Percentiles rank a stretch among this genome's conserved stretches.
Conservation (phyloP, 2,797 vertebrate genomes). For the Naso thynnoides region DNA sequence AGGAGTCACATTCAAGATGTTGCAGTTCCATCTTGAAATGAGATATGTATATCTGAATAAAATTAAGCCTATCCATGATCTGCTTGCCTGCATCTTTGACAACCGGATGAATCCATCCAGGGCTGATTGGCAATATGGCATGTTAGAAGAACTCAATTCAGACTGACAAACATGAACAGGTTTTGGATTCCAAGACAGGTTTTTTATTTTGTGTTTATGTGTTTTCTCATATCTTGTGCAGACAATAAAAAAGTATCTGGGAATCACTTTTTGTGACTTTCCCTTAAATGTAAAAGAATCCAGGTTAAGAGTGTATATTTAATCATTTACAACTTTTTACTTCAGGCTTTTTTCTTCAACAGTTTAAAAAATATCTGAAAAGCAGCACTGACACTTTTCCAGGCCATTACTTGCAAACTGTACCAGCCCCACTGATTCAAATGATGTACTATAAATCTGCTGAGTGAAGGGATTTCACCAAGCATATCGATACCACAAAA, state of each 20-base stretch:
- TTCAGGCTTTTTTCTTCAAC: slow-evolving; percentile 43
- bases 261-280: slow-evolving; percentile 16
- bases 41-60: slow-evolving; percentile 52
- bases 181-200: background rate
- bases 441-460: slow-evolving; percentile 57
- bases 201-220: slow-evolving; percentile 5
- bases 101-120: slow-evolving; percentile 22
- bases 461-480: slow-evolving; percentile 37
- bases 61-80: slow-evolving; percentile 31
- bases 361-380: slow-evolving; percentile 52
- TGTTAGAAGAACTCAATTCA: background rate
- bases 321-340: slow-evolving; percentile 64
- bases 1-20: slow-evolving; percentile 65
- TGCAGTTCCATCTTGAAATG: slow-evolving; percentile 55
- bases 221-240: no score
- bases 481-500: slow-evolving; percentile 47
- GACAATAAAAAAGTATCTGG: background rate
- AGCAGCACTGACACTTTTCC: slow-evolving; percentile 45
- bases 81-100: slow-evolving; percentile 1
- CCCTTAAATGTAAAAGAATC: slow-evolving; percentile 42
- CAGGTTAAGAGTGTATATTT: slow-evolving; percentile 33
- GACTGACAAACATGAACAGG: background rate
- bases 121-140: slow-evolving; percentile 11
- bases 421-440: slow-evolving; percentile 30
- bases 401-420: slow-evolving; percentile 30